Conservation (phyloP, 2,797 vertebrate species). For the Uromys caudimaculatus region DNA sequence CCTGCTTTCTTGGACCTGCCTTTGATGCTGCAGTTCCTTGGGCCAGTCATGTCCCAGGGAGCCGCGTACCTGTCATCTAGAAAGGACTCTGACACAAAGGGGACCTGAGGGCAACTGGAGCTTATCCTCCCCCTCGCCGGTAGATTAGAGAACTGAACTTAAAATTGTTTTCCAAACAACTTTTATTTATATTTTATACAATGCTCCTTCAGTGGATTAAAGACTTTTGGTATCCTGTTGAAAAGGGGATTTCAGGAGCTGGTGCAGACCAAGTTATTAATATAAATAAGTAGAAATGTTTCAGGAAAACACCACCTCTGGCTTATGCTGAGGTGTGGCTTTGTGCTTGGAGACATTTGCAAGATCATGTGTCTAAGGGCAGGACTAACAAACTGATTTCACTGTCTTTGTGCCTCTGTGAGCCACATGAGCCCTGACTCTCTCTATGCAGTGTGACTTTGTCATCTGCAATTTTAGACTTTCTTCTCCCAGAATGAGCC, state of each 20-base stretch:
- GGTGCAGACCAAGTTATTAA: slow-evolving; percentile 19
- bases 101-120: neutral
- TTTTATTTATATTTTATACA: neutral
- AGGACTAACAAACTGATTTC: slow-evolving; percentile 14
- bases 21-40: neutral
- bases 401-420: neutral
- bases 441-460: neutral
- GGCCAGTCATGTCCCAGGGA: neutral
- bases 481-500: neutral
- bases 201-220: neutral
- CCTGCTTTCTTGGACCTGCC: neutral
- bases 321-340: neutral
- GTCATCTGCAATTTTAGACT: neutral
- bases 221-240: neutral
- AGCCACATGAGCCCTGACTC: rapidly evolving
- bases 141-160: neutral
- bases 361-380: slow-evolving; percentile 10
- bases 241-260: neutral
- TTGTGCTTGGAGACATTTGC: slow-evolving; percentile 42
- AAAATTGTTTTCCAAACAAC: neutral
- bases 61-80: neutral
- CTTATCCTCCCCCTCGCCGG: neutral
- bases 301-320: neutral
- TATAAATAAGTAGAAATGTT: neutral
- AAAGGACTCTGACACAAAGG: neutral